Evolutionary conservation across 2,888 invertebrate species (phyloP), one percentile per base, ranked within the genome.

Genomic region (Heliconius charithonia): DNA sequence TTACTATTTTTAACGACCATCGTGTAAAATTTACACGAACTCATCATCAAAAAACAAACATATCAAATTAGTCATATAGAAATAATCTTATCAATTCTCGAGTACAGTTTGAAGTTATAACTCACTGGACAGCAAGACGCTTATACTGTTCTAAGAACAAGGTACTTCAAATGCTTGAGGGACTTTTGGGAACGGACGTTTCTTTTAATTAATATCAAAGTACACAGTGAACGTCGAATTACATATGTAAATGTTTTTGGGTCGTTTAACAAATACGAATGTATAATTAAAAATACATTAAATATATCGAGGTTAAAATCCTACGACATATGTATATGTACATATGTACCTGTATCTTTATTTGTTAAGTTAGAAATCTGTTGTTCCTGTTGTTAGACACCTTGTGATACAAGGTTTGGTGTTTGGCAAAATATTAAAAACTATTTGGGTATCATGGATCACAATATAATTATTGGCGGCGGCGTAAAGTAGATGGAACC

Each of bases 191-290:
- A 75, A 65, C 81, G 79, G 81, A 83, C 82, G 85, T 84, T 84
- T 85, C 85, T 86, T 87, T 87, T 85, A 87, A 88, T 87, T 87
- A 87, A 85, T 86, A 69, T 69, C 41, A 41, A 45, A 45, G 41
- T 41, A 69, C 41, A 45, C 69, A 25, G 41, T 41, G 69, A 27
- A 69, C 29, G 71, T 66, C 13, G 32, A 77, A 67, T 73, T 51
- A 73, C 9, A 63, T 27, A 73, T 73, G 25, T 62, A 41, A 73
- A 73, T 73, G 41, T 73, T 37, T 73, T 63, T 41, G 59, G 37
- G 37, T 25, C 63, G 41, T 59, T 29, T 12, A n/a, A 63, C 27
- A 63, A 27, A 63, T 32, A 51, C 29, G 16, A 27, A 72, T 56
- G n/a, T 59, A 72, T 72, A 32, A n/a, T 56, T 56, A 29, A 72